Percentiles rank a stretch among this genome's conserved stretches.
Evolutionary conservation across 2,888 invertebrate species (phyloP).

Genomic region (Baccha elongata): DNA sequence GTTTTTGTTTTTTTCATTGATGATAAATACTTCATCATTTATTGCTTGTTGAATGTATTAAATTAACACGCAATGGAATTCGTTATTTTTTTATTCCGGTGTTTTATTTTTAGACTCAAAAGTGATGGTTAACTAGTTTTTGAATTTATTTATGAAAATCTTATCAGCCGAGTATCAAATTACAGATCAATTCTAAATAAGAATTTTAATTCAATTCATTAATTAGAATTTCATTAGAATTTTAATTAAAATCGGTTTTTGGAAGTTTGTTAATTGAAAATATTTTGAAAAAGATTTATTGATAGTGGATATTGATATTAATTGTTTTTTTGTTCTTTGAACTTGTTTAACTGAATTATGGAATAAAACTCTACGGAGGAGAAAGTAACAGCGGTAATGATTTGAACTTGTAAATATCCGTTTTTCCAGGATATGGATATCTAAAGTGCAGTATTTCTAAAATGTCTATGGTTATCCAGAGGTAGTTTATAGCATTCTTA

Average conservation of each 20-base stretch:
- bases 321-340: too few species aligned
- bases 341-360: too few species aligned
- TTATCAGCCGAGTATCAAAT: background rate
- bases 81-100: conserved; percentile 13
- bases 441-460: too few species aligned
- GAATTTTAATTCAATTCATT: conserved; percentile 1
- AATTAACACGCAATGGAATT: background rate
- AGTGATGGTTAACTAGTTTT: conserved; percentile 49
- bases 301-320: too few species aligned
- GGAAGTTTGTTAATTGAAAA: background rate
- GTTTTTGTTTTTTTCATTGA: background rate
- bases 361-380: too few species aligned
- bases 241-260: background rate
- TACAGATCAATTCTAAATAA: background rate
- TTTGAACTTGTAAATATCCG: too few species aligned
- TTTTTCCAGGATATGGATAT: too few species aligned
- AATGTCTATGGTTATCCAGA: too few species aligned
- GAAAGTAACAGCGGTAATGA: too few species aligned
- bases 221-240: background rate
- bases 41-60: background rate
- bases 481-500: too few species aligned
- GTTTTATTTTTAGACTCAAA: conserved; percentile 9
- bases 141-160: background rate
- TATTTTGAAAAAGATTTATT: background rate
- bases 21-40: background rate